phyloP scores from a whole-genome alignment of 1,140 invertebrate genomes.

The Drosophila paulistorum region DNA sequence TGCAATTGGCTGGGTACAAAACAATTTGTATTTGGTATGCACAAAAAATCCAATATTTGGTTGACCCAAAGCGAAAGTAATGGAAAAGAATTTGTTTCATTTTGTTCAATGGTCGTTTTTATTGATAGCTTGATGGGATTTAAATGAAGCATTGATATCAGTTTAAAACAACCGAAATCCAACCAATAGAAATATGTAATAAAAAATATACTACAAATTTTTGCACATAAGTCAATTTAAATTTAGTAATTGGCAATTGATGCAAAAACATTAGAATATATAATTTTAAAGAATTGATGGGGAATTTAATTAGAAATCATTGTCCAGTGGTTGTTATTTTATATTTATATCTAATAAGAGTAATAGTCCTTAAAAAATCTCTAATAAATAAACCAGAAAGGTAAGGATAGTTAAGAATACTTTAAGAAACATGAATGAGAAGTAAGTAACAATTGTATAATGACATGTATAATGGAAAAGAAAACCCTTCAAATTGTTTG shows the following conservation, averaged over 20 bases:
- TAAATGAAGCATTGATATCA: slow-evolving; percentile 5
- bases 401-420: too few species aligned
- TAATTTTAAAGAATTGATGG: too few species aligned
- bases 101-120: background rate
- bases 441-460: too few species aligned
- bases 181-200: background rate
- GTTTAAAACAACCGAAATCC: background rate
- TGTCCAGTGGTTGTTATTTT: too few species aligned
- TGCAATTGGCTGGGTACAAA: slow-evolving; percentile 20
- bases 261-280: background rate
- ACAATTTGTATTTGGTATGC: slow-evolving; percentile 34
- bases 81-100: slow-evolving; percentile 9
- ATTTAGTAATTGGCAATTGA: slow-evolving; percentile 5
- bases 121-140: slow-evolving; percentile 6
- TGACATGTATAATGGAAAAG: too few species aligned
- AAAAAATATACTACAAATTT: background rate
- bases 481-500: too few species aligned
- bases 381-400: too few species aligned
- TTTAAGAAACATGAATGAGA: too few species aligned
- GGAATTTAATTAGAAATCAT: too few species aligned
- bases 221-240: background rate
- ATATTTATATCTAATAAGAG: too few species aligned
- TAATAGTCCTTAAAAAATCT: too few species aligned
- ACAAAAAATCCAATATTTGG: slow-evolving; percentile 40
- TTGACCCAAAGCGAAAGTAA: slow-evolving; percentile 10